Percentiles rank a stretch among this genome's conserved stretches.
These are phyloP conservation scores for Urocynchramus pylzowi DNA, from an alignment of 2,113 vertebrate genomes.

Conservation along the genomic window DNA sequence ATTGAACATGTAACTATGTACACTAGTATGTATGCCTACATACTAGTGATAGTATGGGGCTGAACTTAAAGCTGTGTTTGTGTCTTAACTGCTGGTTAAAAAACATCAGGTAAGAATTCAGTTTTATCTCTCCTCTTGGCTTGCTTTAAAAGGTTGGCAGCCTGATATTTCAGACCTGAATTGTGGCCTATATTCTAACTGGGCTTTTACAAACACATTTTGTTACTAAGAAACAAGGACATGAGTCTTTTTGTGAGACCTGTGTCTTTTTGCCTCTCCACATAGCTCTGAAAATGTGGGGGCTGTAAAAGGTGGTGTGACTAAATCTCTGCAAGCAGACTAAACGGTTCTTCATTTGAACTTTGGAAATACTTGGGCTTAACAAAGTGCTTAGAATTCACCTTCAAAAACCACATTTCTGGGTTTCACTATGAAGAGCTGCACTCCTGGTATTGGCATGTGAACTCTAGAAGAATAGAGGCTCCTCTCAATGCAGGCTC, in stretches of 20 bases:
- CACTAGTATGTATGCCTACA: no score
- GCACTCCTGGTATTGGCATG: neutral
- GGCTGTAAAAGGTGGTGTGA: neutral
- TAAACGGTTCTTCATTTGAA: neutral
- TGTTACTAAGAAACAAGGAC: neutral
- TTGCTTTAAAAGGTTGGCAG: neutral
- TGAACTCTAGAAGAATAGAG: neutral
- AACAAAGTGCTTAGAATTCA: neutral
- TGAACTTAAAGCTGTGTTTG: neutral
- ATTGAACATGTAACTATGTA: neutral
- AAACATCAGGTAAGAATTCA: neutral
- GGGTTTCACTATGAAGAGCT: neutral
- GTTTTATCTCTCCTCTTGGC: neutral
- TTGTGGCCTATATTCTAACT: neutral
- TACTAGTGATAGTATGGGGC: neutral
- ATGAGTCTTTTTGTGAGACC: neutral
- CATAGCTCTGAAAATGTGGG: neutral
- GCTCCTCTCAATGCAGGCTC: fast-evolving
- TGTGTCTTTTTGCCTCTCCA: neutral
- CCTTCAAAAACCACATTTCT: neutral
- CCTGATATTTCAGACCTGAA: neutral
- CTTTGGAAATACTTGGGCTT: neutral
- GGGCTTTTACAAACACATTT: neutral
- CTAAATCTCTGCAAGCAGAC: neutral
- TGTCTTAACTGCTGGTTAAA: neutral